phyloP scores from a whole-genome alignment of 1,140 invertebrate genomes.

The Delia radicum region DNA sequence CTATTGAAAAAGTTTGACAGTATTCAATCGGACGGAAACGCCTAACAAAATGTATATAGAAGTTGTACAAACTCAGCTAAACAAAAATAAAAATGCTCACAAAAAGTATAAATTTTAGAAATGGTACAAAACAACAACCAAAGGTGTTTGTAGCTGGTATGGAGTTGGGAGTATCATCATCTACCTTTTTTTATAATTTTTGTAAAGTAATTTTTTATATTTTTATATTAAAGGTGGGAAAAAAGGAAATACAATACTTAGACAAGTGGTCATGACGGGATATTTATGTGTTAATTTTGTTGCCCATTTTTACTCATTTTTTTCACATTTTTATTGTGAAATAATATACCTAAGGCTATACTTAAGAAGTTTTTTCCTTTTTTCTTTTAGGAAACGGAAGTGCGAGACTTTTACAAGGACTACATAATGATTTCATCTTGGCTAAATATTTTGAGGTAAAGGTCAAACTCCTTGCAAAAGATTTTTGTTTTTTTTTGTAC shows the following conservation, averaged over 20 bases:
- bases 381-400: not conserved
- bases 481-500: not conserved
- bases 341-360: not conserved
- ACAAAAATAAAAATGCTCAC: not conserved
- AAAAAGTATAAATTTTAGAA: not conserved
- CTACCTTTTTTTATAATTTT: not conserved
- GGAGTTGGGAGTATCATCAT: not conserved
- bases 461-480: not conserved
- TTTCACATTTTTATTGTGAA: not conserved
- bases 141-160: too few species aligned
- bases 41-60: not conserved
- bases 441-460: not conserved
- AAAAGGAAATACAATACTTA: not conserved
- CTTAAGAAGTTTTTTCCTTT: not conserved
- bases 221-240: not conserved
- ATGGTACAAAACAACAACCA: too few species aligned
- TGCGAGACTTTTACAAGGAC: not conserved
- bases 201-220: not conserved
- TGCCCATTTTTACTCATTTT: not conserved
- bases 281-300: slow-evolving; percentile 24
- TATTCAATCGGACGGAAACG: slow-evolving; percentile 12
- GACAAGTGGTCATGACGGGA: slow-evolving; percentile 19
- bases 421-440: not conserved
- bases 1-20: slow-evolving; percentile 8
- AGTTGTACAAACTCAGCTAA: not conserved